Conservation (phyloP, 2,113 vertebrate genomes). For the Elephantulus edwardii region DNA sequence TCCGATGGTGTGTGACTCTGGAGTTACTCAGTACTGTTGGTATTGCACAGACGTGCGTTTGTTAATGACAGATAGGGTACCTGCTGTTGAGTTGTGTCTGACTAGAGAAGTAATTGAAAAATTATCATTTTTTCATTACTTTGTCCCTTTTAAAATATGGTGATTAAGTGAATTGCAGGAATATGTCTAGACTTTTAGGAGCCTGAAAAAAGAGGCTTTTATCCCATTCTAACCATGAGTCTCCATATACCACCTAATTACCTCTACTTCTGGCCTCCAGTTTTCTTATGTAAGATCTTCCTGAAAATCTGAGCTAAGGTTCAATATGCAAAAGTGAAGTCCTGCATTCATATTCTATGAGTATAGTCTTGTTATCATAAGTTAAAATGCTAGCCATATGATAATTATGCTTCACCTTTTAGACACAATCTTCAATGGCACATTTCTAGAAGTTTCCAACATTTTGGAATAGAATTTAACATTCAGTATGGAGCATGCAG, state of each 20-base stretch:
- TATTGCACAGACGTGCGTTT: background rate
- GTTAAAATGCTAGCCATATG: constrained; percentile 23
- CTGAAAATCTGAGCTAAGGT: background rate
- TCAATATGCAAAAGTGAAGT: background rate
- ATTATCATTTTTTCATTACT: constrained; percentile 39
- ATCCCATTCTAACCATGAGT: background rate
- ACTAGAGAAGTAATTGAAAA: background rate
- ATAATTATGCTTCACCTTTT: constrained; percentile 46
- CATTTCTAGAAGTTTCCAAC: background rate
- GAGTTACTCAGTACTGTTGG: constrained; percentile 13
- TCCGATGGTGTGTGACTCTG: background rate
- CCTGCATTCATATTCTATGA: background rate
- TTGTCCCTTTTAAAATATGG: constrained; percentile 13
- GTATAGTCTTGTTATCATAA: background rate
- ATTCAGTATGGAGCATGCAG: background rate
- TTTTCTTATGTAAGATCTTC: constrained; percentile 16
- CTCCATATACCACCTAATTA: background rate
- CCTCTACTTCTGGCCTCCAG: background rate
- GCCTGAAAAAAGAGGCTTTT: background rate
- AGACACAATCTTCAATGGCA: background rate
- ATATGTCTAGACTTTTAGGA: constrained; percentile 15
- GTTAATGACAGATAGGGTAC: background rate
- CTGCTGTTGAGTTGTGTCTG: background rate
- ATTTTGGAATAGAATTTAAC: constrained; percentile 47
- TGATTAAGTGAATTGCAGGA: background rate